phyloP scores from a whole-genome alignment of 64 coral and sea anemone genomes.

The Montipora sp. region DNA sequence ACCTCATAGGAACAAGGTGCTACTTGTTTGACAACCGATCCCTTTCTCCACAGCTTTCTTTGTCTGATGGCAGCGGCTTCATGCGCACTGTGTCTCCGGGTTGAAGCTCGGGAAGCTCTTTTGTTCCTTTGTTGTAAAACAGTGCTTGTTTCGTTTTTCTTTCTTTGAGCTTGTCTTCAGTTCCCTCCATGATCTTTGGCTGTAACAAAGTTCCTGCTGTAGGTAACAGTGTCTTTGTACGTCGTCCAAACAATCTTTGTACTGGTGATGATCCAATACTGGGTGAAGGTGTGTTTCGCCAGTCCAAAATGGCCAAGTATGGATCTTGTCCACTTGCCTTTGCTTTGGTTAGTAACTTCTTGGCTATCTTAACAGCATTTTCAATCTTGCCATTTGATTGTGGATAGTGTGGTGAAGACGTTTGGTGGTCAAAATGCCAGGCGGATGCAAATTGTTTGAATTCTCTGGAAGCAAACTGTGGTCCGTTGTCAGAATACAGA shows the following conservation, averaged over 20 bases:
- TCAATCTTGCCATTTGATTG: slow-evolving; percentile 64
- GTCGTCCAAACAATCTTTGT: slow-evolving; percentile 31
- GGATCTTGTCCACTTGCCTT: slow-evolving; percentile 38
- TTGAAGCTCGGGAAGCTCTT: not conserved
- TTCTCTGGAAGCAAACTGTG: slow-evolving; percentile 1
- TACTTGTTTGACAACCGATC: not conserved
- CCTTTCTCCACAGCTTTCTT: not conserved
- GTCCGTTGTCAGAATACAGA: slow-evolving; percentile 39
- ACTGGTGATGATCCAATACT: slow-evolving; percentile 9
- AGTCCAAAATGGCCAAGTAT: slow-evolving; percentile 33
- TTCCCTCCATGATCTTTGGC: not conserved
- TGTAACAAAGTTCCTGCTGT: slow-evolving; percentile 1
- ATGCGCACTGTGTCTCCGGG: slow-evolving; percentile 8
- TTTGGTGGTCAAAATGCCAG: slow-evolving; percentile 58
- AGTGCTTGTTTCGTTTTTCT: not conserved
- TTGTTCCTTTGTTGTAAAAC: slow-evolving; percentile 1
- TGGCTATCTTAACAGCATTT: slow-evolving; percentile 27
- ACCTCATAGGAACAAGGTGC: not conserved
- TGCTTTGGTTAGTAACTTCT: slow-evolving; percentile 44
- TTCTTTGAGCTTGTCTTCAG: slow-evolving; percentile 1
- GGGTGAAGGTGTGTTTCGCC: slow-evolving; percentile 1
- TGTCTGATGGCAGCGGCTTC: not conserved
- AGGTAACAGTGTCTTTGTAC: not conserved
- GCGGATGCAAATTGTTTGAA: not conserved
- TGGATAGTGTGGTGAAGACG: slow-evolving; percentile 18